These are phyloP conservation scores for Tachuris rubrigastra DNA, from an alignment of 2,113 vertebrate genomes.

Conservation along the genomic window DNA sequence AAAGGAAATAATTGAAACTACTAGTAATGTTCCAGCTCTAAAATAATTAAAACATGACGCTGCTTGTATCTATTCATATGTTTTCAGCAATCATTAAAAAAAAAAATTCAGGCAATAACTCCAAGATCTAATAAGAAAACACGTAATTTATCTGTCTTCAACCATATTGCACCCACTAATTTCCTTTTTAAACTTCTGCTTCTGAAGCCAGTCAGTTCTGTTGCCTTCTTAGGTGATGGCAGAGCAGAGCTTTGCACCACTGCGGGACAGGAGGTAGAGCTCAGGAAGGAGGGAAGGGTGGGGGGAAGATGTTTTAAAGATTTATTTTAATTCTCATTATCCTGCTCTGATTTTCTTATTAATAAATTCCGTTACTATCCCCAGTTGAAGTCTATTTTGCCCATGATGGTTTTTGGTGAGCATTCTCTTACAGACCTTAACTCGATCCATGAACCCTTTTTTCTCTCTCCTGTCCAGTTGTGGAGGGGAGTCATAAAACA, in stretches of 20 bases:
- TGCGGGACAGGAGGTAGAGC: not conserved
- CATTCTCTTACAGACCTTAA: not conserved
- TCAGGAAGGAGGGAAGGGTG: not conserved
- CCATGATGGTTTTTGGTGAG: not conserved
- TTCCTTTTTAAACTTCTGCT: not conserved
- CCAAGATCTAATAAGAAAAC: not conserved
- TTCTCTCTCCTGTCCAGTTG: not conserved
- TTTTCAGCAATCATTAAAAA: not conserved
- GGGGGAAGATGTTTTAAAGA: not conserved
- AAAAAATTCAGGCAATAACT: not conserved
- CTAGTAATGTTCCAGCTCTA: not conserved
- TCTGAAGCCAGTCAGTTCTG: not conserved
- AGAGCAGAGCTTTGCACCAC: not conserved
- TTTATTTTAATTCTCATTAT: not conserved
- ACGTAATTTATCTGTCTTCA: not conserved
- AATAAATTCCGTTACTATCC: not conserved
- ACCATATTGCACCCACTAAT: not conserved
- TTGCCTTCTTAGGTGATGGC: no score
- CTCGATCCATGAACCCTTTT: not conserved
- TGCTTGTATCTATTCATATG: not conserved
- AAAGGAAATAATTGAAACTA: not conserved
- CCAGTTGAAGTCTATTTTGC: not conserved
- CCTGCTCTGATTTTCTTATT: not conserved
- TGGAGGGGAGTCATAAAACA: not conserved
- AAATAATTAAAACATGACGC: not conserved